Base-by-base conservation (phyloP, 2,888 invertebrate species). In the Drosophila mimica region DNA sequence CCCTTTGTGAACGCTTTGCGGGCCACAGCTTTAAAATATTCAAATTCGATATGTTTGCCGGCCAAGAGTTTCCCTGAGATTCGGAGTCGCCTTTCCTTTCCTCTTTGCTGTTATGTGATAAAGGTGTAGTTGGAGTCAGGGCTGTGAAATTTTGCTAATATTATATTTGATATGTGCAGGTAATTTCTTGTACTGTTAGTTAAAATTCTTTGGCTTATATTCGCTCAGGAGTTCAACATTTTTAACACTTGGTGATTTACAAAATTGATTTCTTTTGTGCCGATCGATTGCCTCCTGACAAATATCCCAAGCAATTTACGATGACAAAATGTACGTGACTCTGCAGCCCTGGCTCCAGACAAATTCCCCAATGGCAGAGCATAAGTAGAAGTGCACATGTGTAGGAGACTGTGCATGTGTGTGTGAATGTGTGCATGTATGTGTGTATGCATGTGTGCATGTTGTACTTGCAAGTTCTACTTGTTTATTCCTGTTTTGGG, bases 1-100 rank as follows among this genome's bases (percentile, higher is more conserved):
- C 34, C 52, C 65, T 57, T 33, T 53, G 36, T 13, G 48, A 13
- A 58, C 48, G 31, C 53, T 36, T 65, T 49, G 49, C 33, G 36
- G 52, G 11, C 34, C 71, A 56, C 20, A 54, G 56, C 74, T 73
- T 85, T 83, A 75, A 80, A 88, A 85, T 88, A 85, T 85, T 85
- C 83, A 89, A 85, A 85, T 88, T 85, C 83, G 67, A 88, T 88
- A 67, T 65, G 63, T 67, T 49, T 33, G 34, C 51, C 34, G 54
- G 31, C 58, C 57, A 52, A 56, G 40, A 46, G 69, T 43, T 74
- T 46, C 4, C 25, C 15, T 15, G 4, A 28, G 25, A 46, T 15
- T 25, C 28, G 25, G 15, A 28, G 8, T 25, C 46, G 28, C 25
- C 25, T 46, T 25, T 20, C 15, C 20, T 28, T 46, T 8, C 15